These are phyloP conservation scores for Furnarius figulus DNA, from an alignment of 2,113 vertebrate species.

Conservation along the genomic window DNA sequence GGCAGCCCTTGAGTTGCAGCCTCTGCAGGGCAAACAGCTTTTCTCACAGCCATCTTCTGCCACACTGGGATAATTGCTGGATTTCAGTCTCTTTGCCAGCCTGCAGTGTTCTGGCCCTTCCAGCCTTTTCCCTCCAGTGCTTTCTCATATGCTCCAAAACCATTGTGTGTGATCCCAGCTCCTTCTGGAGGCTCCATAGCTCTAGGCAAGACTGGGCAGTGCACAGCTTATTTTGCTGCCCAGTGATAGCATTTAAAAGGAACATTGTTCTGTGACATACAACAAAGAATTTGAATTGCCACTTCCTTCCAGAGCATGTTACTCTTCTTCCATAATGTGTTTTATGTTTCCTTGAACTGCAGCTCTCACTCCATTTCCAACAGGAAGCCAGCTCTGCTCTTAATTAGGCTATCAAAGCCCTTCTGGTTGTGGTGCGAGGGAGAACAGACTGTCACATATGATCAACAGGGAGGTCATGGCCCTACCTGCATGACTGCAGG, in stretches of 20 bases:
- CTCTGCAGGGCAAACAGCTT: not conserved
- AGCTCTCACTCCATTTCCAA: not conserved
- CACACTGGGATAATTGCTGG: not conserved
- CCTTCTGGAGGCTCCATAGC: not conserved
- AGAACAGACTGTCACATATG: not conserved
- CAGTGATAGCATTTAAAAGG: not conserved
- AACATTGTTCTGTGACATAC: not conserved
- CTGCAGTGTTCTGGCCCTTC: not conserved
- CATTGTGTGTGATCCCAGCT: accelerated
- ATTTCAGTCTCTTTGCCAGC: not conserved
- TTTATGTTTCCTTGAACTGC: not conserved
- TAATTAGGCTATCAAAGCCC: not conserved
- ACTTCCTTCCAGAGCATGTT: not conserved
- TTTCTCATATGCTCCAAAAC: not conserved
- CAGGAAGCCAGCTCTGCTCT: not conserved
- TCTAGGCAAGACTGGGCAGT: not conserved
- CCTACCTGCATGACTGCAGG: not conserved
- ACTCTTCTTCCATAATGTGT: not conserved
- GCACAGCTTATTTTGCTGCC: not conserved
- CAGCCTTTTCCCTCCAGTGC: not conserved
- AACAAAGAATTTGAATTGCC: not conserved
- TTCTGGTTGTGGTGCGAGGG: not conserved
- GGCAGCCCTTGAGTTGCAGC: not conserved
- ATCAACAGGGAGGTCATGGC: not conserved
- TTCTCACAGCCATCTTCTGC: not conserved